Evolutionary conservation across 2,888 invertebrate species (phyloP).

Genomic region (Cybosia mesomella): DNA sequence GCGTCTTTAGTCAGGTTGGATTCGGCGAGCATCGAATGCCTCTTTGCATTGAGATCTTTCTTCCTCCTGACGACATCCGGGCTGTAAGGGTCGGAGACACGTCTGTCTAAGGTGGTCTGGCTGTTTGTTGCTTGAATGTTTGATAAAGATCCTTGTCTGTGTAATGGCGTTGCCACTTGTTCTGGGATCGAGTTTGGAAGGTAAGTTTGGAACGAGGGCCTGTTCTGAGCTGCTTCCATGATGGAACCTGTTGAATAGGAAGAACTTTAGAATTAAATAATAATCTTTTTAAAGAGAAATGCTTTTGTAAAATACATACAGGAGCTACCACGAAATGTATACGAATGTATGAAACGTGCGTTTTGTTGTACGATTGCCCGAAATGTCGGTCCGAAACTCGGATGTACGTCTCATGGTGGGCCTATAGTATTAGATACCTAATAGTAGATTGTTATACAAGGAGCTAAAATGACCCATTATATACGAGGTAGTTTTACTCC

Average conservation of each 20-base stretch:
- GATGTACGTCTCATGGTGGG: too few species aligned
- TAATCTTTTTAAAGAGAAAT: not conserved
- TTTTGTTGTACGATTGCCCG: too few species aligned
- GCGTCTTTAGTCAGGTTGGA: conserved; percentile 73
- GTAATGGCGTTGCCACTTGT: conserved; percentile 62
- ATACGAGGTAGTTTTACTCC: too few species aligned
- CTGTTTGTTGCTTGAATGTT: conserved; percentile 54
- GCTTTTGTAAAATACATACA: too few species aligned
- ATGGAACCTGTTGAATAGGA: conserved; percentile 84
- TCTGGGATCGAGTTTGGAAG: conserved; percentile 72
- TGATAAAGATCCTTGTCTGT: conserved; percentile 71
- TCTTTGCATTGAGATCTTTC: conserved; percentile 74
- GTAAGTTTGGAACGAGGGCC: conserved; percentile 84
- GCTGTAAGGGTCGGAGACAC: conserved; percentile 79
- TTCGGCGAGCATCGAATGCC: conserved; percentile 82
- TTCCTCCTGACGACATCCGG: conserved; percentile 78
- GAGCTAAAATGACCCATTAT: too few species aligned
- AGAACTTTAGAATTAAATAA: not conserved
- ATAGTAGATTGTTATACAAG: too few species aligned
- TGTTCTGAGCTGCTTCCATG: conserved; percentile 90
- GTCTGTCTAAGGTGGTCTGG: conserved; percentile 64
- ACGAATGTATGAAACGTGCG: too few species aligned
- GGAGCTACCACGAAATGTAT: too few species aligned
- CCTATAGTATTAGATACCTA: too few species aligned
- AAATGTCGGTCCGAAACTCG: too few species aligned